phyloP scores from a whole-genome alignment of 2,113 vertebrate genomes.

The Syngnathoides biaculeatus region DNA sequence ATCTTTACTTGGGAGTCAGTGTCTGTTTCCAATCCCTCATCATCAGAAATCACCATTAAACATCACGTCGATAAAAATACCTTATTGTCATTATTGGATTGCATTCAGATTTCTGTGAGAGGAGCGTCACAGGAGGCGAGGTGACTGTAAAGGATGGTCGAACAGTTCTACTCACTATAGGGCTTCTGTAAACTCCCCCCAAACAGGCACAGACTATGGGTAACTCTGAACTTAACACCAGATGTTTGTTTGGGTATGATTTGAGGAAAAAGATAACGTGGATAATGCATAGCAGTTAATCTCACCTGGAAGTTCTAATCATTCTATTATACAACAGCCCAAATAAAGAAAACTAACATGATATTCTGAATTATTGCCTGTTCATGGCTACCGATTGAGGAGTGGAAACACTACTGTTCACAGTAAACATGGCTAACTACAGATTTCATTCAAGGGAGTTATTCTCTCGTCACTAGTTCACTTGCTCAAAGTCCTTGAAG shows the following conservation, averaged over 20 bases:
- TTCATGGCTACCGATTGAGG: neutral
- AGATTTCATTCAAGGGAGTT: slow-evolving; percentile 20
- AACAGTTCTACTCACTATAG: too few species aligned
- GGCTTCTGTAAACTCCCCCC: too few species aligned
- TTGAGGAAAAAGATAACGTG: too few species aligned
- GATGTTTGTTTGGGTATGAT: too few species aligned
- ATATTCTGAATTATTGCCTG: neutral
- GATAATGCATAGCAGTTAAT: too few species aligned
- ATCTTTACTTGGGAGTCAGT: neutral
- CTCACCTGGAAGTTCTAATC: too few species aligned
- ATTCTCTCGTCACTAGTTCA: slow-evolving; percentile 18
- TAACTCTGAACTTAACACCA: too few species aligned
- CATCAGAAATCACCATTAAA: slow-evolving; percentile 27
- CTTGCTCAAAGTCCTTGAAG: slow-evolving; percentile 42
- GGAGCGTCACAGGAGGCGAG: too few species aligned
- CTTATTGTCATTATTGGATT: neutral
- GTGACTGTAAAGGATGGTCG: too few species aligned
- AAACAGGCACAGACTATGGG: too few species aligned
- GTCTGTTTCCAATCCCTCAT: slow-evolving; percentile 3
- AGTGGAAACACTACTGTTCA: neutral
- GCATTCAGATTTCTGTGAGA: neutral
- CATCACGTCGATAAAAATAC: neutral
- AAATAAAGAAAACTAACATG: neutral
- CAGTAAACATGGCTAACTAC: slow-evolving; percentile 26
- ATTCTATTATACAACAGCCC: neutral